Percentiles rank a stretch among this genome's conserved stretches.
Evolutionary conservation across 1,140 invertebrate species (phyloP).

Genomic region (Lethrus apterus): DNA sequence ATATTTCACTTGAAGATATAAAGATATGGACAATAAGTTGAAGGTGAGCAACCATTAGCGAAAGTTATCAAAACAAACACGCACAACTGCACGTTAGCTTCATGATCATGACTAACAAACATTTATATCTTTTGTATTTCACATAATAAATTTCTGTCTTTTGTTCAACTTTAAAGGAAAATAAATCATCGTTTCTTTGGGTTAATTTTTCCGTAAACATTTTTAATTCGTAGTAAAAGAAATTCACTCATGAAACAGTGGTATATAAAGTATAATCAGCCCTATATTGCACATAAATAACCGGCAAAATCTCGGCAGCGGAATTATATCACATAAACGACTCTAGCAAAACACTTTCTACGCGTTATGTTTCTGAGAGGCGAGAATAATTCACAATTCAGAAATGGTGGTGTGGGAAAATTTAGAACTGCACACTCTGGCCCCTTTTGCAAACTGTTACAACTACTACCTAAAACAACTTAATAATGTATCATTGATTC

Average conservation of each 20-base stretch:
- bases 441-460: conserved; percentile 3
- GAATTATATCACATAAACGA: conserved; percentile 16
- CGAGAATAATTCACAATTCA: conserved; percentile 12
- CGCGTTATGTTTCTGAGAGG: conserved; percentile 12
- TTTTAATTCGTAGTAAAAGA: too few relatives aligned
- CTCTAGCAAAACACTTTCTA: conserved; percentile 14
- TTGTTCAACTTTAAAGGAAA: too few relatives aligned
- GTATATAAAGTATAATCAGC: conserved; percentile 15
- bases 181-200: too few relatives aligned
- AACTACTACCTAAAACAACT: background rate
- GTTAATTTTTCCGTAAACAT: too few relatives aligned
- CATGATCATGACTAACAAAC: too few relatives aligned
- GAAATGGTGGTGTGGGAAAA: conserved; percentile 3
- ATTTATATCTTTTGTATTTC: too few relatives aligned
- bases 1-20: too few relatives aligned
- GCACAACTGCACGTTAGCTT: too few relatives aligned
- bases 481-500: conserved; percentile 4
- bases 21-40: too few relatives aligned
- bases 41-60: too few relatives aligned
- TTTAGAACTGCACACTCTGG: conserved; percentile 9
- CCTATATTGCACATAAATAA: conserved; percentile 14
- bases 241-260: conserved; percentile 4
- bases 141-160: too few relatives aligned
- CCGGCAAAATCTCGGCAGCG: conserved; percentile 10
- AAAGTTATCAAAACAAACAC: too few relatives aligned